Percentiles rank a stretch among this genome's conserved stretches.
Conservation (phyloP, 2,888 invertebrate species). For the Neoitamus cyanurus region DNA sequence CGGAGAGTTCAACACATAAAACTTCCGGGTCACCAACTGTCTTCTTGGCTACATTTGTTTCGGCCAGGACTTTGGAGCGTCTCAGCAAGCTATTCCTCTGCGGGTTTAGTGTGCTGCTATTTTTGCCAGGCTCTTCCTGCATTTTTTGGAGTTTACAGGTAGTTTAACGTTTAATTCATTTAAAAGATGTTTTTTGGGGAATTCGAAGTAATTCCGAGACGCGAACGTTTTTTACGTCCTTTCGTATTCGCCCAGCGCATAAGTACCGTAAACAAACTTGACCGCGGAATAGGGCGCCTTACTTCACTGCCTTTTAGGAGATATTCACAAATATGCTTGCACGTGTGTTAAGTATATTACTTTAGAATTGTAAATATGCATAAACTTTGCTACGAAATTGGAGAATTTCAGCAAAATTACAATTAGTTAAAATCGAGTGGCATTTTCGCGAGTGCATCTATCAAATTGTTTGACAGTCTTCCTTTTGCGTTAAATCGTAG, state of each 20-base stretch:
- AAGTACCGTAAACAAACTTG: not conserved
- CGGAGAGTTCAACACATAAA: constrained; percentile 27
- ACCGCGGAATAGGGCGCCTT: not conserved
- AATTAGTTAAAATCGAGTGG: not conserved
- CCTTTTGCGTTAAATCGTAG: not conserved
- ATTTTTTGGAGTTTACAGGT: not conserved
- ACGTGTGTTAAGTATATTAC: not conserved
- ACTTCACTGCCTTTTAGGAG: not conserved
- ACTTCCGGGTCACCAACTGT: not conserved
- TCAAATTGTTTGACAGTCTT: not conserved
- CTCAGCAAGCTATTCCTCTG: not conserved
- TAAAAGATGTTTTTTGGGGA: not conserved
- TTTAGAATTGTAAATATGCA: not conserved
- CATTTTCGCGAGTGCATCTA: not conserved
- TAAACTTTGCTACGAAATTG: not conserved
- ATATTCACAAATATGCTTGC: not conserved
- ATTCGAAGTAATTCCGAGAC: not conserved
- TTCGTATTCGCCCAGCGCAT: not conserved
- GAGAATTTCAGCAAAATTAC: not conserved
- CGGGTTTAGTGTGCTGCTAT: not conserved
- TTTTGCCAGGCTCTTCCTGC: not conserved
- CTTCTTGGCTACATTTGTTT: not conserved
- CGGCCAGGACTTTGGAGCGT: not conserved
- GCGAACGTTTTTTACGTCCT: not conserved
- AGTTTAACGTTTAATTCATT: not conserved